phyloP scores from a whole-genome alignment of 1,140 invertebrate species.

The Achatina immaculata region DNA sequence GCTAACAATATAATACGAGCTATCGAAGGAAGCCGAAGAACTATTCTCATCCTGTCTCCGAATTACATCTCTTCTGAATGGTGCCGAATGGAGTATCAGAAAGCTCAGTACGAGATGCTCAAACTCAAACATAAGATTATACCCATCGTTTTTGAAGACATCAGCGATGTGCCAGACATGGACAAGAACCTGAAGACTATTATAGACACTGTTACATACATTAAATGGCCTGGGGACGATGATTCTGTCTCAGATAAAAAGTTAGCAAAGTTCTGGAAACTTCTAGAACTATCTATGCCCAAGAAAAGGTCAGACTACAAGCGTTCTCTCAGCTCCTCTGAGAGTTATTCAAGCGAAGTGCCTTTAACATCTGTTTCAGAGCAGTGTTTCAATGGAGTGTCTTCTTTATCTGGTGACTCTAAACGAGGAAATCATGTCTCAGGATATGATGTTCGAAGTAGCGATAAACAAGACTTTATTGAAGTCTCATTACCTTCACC shows the following conservation, averaged over 20 bases:
- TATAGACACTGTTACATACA: slow-evolving; percentile 62
- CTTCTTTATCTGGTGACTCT: not conserved
- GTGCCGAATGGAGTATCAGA: slow-evolving; percentile 66
- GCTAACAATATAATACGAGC: slow-evolving; percentile 67
- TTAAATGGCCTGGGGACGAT: slow-evolving; percentile 60
- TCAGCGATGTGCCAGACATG: slow-evolving; percentile 45
- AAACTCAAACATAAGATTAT: slow-evolving; percentile 66
- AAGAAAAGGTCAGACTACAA: slow-evolving; percentile 50
- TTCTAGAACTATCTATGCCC: slow-evolving; percentile 59
- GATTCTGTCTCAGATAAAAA: slow-evolving; percentile 46
- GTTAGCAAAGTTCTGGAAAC: slow-evolving; percentile 58
- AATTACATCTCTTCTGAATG: slow-evolving; percentile 64
- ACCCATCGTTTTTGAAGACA: slow-evolving; percentile 62
- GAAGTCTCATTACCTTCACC: too few relatives aligned
- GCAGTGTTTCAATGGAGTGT: slow-evolving; percentile 12
- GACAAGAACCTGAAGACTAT: slow-evolving; percentile 61
- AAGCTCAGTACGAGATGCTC: slow-evolving; percentile 67
- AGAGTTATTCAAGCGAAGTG: slow-evolving; percentile 36
- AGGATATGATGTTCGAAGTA: not conserved
- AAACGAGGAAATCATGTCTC: not conserved
- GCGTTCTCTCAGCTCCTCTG: slow-evolving; percentile 28
- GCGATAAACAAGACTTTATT: too few relatives aligned
- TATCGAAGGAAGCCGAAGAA: slow-evolving; percentile 63
- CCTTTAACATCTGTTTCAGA: slow-evolving; percentile 39
- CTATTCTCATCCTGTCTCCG: slow-evolving; percentile 63